Evolutionary conservation across 2,797 vertebrate species (phyloP), one percentile per base, ranked within the genome.

Genomic region (Neostethus bicornis): DNA sequence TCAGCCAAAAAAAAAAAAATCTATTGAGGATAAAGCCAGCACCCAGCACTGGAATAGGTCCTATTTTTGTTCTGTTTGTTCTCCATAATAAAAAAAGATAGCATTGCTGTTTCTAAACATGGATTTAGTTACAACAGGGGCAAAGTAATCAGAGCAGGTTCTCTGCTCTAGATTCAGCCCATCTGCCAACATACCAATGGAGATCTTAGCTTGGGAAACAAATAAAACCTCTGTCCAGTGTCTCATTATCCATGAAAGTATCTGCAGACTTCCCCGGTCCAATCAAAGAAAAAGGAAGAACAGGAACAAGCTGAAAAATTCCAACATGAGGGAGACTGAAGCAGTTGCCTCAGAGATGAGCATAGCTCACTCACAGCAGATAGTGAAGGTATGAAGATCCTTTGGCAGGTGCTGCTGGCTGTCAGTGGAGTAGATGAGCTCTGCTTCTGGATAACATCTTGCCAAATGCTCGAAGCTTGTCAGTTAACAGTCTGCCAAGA

Each of bases 371-470:
- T 90, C 84, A 84, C 69, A 71, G 81, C 81, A 85, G 81, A 86
- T 74, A 85, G 86, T 75, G 80, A 66, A 84, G 82, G 80, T 88
- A 83, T 86, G 88, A 81, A 90, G 87, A 80, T 89, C 75, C 79
- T 88, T 83, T 92, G 91, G 91, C 90, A 92, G 91, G 88, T 92
- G 87, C 85, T 87, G 80, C 53, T 63, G 80, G 84, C 90, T 92
- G 91, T 92, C 91, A 92, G 85, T 83, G 80, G 76, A 45, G 68
- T 68, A 86, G 88, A 89, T 85, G 88, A 90, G 87, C 69, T 86
- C 83, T 79, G 86, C 85, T 82, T 80, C 85, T 67, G 85, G 85
- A 84, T 85, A 90, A 89, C 87, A 89, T 87, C 89, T 90, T 85
- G 77, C 88, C 82, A 86, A 88, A 89, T 85, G 84, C 84, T 84